phyloP scores from a whole-genome alignment of 2,888 invertebrate genomes.

The Coelogynopora nodosa region DNA sequence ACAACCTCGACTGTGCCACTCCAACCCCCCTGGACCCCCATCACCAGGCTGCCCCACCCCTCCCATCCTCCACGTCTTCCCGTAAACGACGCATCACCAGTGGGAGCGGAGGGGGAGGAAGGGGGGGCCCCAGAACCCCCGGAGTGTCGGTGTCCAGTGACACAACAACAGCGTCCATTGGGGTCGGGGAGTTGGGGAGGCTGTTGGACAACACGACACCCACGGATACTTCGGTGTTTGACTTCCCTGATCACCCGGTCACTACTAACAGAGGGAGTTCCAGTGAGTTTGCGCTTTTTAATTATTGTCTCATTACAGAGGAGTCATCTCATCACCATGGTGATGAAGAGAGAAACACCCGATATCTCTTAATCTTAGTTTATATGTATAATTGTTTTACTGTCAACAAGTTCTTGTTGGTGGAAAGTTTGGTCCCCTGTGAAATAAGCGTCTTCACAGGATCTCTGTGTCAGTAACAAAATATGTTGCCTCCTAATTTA shows the following conservation, averaged over 20 bases:
- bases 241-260: neutral
- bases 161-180: too few relatives aligned
- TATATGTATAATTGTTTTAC: too few relatives aligned
- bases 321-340: too few relatives aligned
- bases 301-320: too few relatives aligned
- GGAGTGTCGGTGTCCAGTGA: neutral
- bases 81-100: neutral
- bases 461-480: too few relatives aligned
- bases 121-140: neutral
- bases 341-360: too few relatives aligned
- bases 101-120: neutral
- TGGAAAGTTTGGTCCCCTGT: too few relatives aligned
- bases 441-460: too few relatives aligned
- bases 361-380: too few relatives aligned
- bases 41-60: neutral
- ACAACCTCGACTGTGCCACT: neutral
- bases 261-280: neutral
- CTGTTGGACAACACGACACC: constrained; percentile 8
- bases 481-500: too few relatives aligned
- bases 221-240: neutral
- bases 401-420: too few relatives aligned
- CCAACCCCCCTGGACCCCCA: neutral
- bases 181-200: neutral
- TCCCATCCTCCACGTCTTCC: neutral
- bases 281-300: too few relatives aligned